Base-by-base conservation (phyloP, 30 jellyfish, hydroid and myxozoan species). In the Aurelia sp. region DNA sequence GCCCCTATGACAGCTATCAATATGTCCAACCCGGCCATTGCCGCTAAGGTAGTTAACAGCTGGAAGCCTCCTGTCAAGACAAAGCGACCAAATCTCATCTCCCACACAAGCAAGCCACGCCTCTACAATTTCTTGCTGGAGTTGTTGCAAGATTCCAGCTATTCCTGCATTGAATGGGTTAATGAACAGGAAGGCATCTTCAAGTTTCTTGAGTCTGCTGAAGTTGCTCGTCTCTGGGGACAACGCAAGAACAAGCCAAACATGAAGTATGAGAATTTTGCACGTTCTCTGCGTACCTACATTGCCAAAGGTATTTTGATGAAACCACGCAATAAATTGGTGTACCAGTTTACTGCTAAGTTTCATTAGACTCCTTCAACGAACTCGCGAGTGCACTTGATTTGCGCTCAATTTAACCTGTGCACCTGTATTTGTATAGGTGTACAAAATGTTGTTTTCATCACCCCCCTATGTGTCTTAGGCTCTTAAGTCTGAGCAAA, bases 201-300 rank as follows among this genome's bases (percentile, higher is more conserved):
- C 93, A 93, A 88, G 83, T 87, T 93, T 78, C 79, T 83, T n/a
- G 88, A 84, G 47, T 88, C 98, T 1, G 86, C 87, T 59, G 96
- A 87, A 47, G 92, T 93, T 2, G 98, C 98, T 21, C 89, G 96
- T 40, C 92, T 87, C 18, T 93, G 98, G 98, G 98, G 97, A 16
- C 93, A 63, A 41, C 95, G 96, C 53, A 93, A 93, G 78, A 93
- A 93, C 87, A 87, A 88, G 83, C 97, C 98, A 20, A 60, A 66
- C 76, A 93, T 93, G 98, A 93, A 84, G 84, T 93, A 93, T 65
- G 98, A 93, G 81, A 93, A 93, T 78, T 88, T 93, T 65, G 98
- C 98, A 18, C 47, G 98, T 15, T 93, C 98, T 11, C 87, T 93
- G 23, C 97, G 98, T 55, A 87, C 97, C 18, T 93, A 93, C 86